phyloP scores from a whole-genome alignment of 2,113 vertebrate genomes.

The Albula goreensis region DNA sequence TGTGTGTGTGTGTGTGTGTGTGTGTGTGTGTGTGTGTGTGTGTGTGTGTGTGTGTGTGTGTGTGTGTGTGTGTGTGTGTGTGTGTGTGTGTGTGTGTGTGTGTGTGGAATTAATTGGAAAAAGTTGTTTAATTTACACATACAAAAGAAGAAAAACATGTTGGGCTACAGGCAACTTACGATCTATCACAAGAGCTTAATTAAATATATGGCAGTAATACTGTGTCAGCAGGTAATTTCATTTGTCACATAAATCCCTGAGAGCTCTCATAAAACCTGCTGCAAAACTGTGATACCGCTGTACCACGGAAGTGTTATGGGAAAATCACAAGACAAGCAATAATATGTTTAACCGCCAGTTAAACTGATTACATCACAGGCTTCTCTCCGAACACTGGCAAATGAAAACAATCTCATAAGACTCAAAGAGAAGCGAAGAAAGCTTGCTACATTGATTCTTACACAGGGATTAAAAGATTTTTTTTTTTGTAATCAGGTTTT shows the following conservation, averaged over 20 bases:
- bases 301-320: not conserved
- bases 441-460: not conserved
- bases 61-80: not conserved
- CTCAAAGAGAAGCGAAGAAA: no score
- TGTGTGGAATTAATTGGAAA: no score
- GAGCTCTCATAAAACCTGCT: not conserved
- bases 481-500: not conserved
- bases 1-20: no score
- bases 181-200: conserved; percentile 1
- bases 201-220: conserved; percentile 9
- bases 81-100: no score
- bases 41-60: not conserved
- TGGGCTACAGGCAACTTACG: not conserved
- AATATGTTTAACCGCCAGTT: not conserved
- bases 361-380: not conserved
- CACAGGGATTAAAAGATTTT: not conserved
- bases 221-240: conserved; percentile 8
- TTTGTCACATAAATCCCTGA: not conserved
- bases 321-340: not conserved
- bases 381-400: not conserved
- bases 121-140: no score
- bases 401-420: not conserved
- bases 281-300: not conserved
- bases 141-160: not conserved
- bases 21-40: no score